These are phyloP conservation scores for Limonius californicus DNA, from an alignment of 1,140 invertebrate species.

Conservation along the genomic window DNA sequence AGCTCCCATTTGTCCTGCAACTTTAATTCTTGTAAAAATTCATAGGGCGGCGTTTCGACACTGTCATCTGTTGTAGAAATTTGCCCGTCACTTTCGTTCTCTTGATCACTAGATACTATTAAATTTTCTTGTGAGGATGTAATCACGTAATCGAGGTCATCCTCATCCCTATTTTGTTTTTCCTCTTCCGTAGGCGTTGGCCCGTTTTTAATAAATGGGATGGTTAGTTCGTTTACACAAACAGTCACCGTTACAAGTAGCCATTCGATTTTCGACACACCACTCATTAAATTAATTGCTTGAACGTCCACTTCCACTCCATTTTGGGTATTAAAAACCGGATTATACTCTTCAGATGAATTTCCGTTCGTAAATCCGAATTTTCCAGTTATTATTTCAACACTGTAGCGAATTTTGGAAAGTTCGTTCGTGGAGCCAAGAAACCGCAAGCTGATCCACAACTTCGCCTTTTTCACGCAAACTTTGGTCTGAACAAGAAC, in stretches of 20 bases:
- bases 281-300: slow-evolving; percentile 20
- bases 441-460: slow-evolving; percentile 35
- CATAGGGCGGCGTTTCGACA: slow-evolving; percentile 3
- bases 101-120: not conserved
- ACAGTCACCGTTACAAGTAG: too few species aligned
- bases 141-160: not conserved
- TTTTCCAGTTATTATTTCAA: slow-evolving; percentile 23
- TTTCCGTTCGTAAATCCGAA: slow-evolving; percentile 17
- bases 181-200: not conserved
- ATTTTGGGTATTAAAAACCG: slow-evolving; percentile 16
- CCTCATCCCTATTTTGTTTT: not conserved
- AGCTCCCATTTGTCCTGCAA: slow-evolving; percentile 5
- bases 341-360: slow-evolving; percentile 16
- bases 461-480: slow-evolving; percentile 14
- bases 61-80: slow-evolving; percentile 7
- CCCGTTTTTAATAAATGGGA: too few species aligned
- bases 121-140: slow-evolving; percentile 11
- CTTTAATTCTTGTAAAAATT: not conserved
- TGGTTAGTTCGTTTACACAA: too few species aligned
- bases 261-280: not conserved
- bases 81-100: not conserved
- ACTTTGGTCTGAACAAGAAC: slow-evolving; percentile 35
- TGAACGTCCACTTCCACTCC: slow-evolving; percentile 23
- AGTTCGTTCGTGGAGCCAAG: slow-evolving; percentile 48
- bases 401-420: slow-evolving; percentile 28